A percentile compares a stretch with the other conserved stretches of the same genome.
Evolutionary conservation across 1,140 invertebrate species (phyloP).

Genomic region (Asbolus verrucosus): DNA sequence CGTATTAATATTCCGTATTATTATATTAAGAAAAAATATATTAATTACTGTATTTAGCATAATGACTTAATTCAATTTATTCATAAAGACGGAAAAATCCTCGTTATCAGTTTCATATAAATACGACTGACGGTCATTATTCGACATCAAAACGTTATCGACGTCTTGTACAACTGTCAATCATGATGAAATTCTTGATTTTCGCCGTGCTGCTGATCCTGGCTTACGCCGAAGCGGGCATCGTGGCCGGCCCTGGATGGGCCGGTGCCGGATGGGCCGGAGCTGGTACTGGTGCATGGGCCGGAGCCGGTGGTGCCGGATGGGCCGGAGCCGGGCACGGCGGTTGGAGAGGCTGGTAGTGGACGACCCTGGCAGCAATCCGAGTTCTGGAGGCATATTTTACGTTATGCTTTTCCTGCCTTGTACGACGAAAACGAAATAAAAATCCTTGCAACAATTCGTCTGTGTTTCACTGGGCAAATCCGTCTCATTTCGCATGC

Average conservation of each 20-base stretch:
- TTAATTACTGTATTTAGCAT: too few species aligned
- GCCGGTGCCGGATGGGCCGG: background rate
- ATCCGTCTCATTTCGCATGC: background rate
- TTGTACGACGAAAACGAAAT: background rate
- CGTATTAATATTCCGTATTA: too few species aligned
- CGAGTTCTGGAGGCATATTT: background rate
- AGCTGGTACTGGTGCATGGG: constrained; percentile 13
- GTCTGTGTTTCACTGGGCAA: too few species aligned
- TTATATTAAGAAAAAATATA: too few species aligned
- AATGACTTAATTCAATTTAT: too few species aligned
- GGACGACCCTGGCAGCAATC: background rate
- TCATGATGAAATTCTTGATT: constrained; percentile 22
- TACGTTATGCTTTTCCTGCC: background rate
- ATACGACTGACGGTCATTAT: background rate
- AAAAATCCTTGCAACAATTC: background rate
- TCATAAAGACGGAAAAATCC: background rate
- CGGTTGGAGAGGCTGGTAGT: constrained; percentile 36
- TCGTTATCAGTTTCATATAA: constrained; percentile 13
- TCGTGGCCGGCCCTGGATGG: background rate
- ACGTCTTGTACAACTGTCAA: constrained; percentile 20
- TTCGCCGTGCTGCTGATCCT: constrained; percentile 1
- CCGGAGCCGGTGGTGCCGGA: constrained; percentile 1
- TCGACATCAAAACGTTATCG: constrained; percentile 18
- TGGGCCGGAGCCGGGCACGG: constrained; percentile 15
- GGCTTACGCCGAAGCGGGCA: background rate